phyloP scores from a whole-genome alignment of 2,888 invertebrate genomes.

The Xestia xanthographa region DNA sequence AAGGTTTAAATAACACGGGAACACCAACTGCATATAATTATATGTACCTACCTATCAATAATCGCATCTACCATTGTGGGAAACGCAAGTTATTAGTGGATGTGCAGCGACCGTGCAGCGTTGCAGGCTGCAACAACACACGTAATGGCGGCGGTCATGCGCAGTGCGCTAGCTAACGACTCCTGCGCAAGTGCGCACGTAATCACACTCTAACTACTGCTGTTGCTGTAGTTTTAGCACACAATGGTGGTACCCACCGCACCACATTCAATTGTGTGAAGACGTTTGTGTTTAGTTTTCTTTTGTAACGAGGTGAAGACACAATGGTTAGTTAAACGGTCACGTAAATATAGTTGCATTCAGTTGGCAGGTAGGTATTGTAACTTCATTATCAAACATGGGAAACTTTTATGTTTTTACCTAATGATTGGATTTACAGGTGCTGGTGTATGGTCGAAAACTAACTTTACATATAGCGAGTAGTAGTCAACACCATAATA shows the following conservation, averaged over 20 bases:
- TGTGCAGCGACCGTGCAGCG: conserved; percentile 44
- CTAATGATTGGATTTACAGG: neutral
- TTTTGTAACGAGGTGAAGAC: conserved; percentile 10
- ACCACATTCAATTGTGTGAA: conserved; percentile 39
- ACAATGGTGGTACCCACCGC: no score
- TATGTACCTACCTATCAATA: conserved; percentile 15
- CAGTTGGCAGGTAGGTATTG: neutral
- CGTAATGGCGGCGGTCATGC: conserved; percentile 41
- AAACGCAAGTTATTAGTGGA: conserved; percentile 20
- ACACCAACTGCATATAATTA: conserved; percentile 3
- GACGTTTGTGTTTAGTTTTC: conserved; percentile 19
- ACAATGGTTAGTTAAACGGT: conserved; percentile 7
- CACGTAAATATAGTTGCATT: neutral
- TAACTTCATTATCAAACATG: neutral
- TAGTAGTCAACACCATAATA: neutral
- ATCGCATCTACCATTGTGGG: conserved; percentile 31
- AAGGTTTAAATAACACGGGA: neutral
- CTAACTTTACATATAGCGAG: neutral
- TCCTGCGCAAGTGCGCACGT: conserved; percentile 34
- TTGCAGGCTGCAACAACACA: conserved; percentile 54
- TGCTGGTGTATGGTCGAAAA: neutral
- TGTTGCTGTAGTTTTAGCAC: conserved; percentile 37
- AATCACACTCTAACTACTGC: conserved; percentile 20
- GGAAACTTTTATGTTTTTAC: neutral
- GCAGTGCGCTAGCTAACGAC: conserved; percentile 38